A percentile compares a stretch with the other conserved stretches of the same genome.
These are phyloP conservation scores for Myotis davidii DNA, from an alignment of 2,113 vertebrate genomes.

Conservation along the genomic window DNA sequence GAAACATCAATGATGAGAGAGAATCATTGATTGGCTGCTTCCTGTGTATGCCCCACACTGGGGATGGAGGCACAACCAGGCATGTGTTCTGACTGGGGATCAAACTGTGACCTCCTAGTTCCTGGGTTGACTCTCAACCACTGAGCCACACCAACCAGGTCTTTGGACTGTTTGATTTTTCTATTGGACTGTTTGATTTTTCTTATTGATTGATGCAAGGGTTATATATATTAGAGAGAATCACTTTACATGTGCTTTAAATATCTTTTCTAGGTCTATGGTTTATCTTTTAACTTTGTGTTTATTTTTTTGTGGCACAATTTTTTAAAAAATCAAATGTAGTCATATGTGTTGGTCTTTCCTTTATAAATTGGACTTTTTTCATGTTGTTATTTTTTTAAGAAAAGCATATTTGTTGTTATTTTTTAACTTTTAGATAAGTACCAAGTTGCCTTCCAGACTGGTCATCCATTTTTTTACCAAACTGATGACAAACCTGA, in stretches of 20 bases:
- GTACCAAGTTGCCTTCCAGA: constrained; percentile 70
- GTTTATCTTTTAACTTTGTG: background rate
- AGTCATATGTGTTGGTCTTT: background rate
- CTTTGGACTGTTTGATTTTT: background rate
- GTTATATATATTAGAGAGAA: background rate
- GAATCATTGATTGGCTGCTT: no score
- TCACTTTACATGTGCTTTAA: background rate
- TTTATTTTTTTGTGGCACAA: background rate
- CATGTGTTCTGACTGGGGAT: no score
- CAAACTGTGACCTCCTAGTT: no score
- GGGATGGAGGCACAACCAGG: no score
- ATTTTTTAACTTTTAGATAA: constrained; percentile 78
- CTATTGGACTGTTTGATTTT: background rate
- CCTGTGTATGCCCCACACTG: no score
- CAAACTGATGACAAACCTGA: background rate
- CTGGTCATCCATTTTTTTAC: background rate
- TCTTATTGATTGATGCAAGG: background rate
- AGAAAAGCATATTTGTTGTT: background rate
- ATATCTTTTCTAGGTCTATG: background rate
- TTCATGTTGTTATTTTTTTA: background rate
- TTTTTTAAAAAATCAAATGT: background rate
- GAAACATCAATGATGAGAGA: no score
- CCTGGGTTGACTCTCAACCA: no score
- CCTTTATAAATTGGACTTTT: background rate
- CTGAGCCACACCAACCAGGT: no score